Base-by-base conservation (phyloP, 2,888 invertebrate genomes). In the Ectemnius cavifrons region DNA sequence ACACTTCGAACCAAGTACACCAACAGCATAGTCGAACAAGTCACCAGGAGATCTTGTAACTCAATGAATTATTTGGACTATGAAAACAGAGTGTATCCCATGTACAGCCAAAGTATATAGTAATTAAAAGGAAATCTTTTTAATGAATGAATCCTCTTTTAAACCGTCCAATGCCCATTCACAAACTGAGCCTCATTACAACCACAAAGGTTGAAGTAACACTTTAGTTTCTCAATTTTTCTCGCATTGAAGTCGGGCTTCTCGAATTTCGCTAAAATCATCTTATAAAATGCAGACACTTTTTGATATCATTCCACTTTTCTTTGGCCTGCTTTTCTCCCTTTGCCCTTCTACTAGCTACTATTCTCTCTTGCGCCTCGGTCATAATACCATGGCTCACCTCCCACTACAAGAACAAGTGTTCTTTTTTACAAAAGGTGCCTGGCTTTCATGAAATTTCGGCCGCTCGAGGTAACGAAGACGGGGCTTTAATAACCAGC, bases 1-100 rank as follows among this genome's bases (percentile, higher is more conserved):
- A 60, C 77, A n/a, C 57, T 66, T 14, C 84, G 84, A 56, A 63
- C 84, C 5, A 89, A 89, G 69, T 87, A 84, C 62, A 89, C 89
- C 4, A 79, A 71, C 37, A 89, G 89, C 68, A 81, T 86, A 56
- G 81, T 90, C 52, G 80, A 84, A 27, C 81, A 82, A 49, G 85
- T 89, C 20, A 89, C 89, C 0, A 78, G 69, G n/a, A 70, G 85
- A 16, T 84, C 88, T 14, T 89, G 89, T 70, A 89, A 89, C 67
- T 73, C 72, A 0, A 82, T 73, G 2, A 90, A 86, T 83, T 90
- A 85, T 71, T 16, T 57, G 20, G 68, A 82, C 14, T 89, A 89
- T 63, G 64, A 63, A 3, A 82, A 80, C 67, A 83, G 81, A 60
- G 87, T 84, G 67, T 89, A 87, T 70, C 82, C 84, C 4, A 52